Evolutionary conservation across 2,888 invertebrate species (phyloP), one percentile per base, ranked within the genome.

Genomic region (Hermodice carunculata): DNA sequence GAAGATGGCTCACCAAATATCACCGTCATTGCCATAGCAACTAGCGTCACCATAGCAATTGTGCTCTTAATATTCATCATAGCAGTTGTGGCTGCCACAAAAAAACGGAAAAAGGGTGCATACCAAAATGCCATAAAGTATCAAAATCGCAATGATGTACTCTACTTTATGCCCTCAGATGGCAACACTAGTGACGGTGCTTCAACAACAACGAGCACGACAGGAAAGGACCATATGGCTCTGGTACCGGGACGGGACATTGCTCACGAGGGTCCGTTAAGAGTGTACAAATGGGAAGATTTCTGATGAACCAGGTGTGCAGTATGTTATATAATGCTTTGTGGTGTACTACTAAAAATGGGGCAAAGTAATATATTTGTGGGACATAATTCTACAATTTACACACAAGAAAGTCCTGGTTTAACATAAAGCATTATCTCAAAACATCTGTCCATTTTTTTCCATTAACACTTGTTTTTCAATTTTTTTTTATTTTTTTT

Each of bases 281-380:
- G 70, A 61, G 71, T 73, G 28, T 74, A 74, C 58, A 74, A 74
- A 37, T 74, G 74, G 74, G 73, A 74, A 46, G 74, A 74, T 40
- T 74, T 74, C 67, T 74, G 56, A 52, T n/a, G n/a, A n/a, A n/a
- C n/a, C n/a, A n/a, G n/a, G n/a, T n/a, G n/a, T n/a, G n/a, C n/a
- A n/a, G n/a, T n/a, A n/a, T n/a, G n/a, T n/a, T n/a, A n/a, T n/a
- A n/a, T n/a, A n/a, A n/a, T n/a, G n/a, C n/a, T n/a, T n/a, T n/a
- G n/a, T n/a, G n/a, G n/a, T n/a, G n/a, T n/a, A n/a, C n/a, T n/a
- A n/a, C n/a, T n/a, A n/a, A n/a, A n/a, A n/a, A n/a, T n/a, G n/a
- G n/a, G n/a, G n/a, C n/a, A n/a, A n/a, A n/a, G n/a, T n/a, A n/a
- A n/a, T n/a, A n/a, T n/a, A n/a, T n/a, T n/a, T n/a, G n/a, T n/a